These are phyloP conservation scores for Pseudomyrmex concolor DNA, from an alignment of 1,140 invertebrate genomes.

Conservation along the genomic window DNA sequence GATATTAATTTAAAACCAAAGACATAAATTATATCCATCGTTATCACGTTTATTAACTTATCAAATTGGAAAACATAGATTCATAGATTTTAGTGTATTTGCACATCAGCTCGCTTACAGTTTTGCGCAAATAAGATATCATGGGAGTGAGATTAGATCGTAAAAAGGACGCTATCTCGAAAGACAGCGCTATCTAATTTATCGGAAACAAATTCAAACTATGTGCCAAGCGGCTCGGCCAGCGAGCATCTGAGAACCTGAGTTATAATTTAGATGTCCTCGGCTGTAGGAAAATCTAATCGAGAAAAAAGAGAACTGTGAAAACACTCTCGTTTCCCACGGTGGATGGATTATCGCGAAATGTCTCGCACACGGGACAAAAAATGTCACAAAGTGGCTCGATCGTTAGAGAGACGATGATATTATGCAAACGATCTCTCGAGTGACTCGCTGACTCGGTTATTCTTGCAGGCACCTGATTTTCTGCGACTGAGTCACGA, in stretches of 20 bases:
- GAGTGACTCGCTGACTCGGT: not conserved
- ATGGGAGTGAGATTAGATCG: not conserved
- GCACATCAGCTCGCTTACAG: not conserved
- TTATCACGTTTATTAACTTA: not conserved
- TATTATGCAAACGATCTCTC: constrained; percentile 55
- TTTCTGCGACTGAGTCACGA: constrained; percentile 55
- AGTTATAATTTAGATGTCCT: not conserved
- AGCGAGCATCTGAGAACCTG: constrained; percentile 7
- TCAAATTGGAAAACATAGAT: not conserved
- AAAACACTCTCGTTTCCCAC: constrained; percentile 22
- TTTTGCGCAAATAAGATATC: not conserved
- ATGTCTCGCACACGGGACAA: not conserved
- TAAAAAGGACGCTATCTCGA: not conserved
- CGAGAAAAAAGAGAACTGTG: not conserved
- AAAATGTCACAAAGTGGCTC: constrained; percentile 13
- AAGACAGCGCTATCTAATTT: constrained; percentile 37
- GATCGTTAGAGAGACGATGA: constrained; percentile 29
- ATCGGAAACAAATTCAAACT: constrained; percentile 14
- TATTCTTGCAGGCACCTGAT: constrained; percentile 22
- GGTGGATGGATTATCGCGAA: constrained; percentile 7
- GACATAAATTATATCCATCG: not conserved
- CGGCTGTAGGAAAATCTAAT: constrained; percentile 6
- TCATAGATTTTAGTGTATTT: not conserved
- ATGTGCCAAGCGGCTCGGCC: not conserved
- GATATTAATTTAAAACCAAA: not conserved